Evolutionary conservation across 2,797 vertebrate genomes (phyloP).

Genomic region (Micropoecilia bifurca): DNA sequence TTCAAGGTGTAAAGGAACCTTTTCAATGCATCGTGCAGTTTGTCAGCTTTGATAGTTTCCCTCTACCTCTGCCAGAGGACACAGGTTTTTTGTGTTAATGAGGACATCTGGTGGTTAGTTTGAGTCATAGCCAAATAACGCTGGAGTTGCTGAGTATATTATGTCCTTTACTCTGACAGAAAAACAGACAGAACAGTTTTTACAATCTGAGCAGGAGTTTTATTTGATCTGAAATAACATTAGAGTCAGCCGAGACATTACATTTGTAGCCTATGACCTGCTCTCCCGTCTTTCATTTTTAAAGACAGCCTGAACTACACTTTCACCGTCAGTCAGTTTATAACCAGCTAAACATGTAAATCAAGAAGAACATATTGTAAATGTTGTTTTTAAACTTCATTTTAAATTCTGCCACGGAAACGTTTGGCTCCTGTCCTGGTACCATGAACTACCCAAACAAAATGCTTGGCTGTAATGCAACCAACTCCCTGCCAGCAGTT

Average conservation of each 20-base stretch:
- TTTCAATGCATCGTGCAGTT: not conserved
- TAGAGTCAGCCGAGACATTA: not conserved
- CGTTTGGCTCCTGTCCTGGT: conserved; percentile 32
- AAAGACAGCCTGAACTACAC: not conserved
- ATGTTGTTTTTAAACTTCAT: conserved; percentile 14
- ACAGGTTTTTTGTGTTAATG: not conserved
- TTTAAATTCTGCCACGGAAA: conserved; percentile 48
- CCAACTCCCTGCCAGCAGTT: conserved; percentile 53
- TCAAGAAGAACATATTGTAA: conserved; percentile 14
- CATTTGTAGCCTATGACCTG: not conserved
- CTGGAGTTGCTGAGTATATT: not conserved
- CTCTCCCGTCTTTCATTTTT: not conserved
- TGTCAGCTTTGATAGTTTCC: not conserved
- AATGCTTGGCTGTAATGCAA: conserved; percentile 63
- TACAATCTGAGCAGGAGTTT: not conserved
- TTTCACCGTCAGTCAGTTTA: not conserved
- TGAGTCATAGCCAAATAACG: conserved; percentile 7
- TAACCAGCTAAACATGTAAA: conserved; percentile 3
- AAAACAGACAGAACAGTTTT: conserved; percentile 3
- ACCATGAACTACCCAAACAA: conserved; percentile 54
- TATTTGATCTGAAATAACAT: not conserved
- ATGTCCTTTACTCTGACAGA: not conserved
- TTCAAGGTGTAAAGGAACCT: not conserved
- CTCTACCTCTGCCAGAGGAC: not conserved
- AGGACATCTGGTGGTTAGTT: conserved; percentile 47